These are phyloP conservation scores for Cetoscarus ocellatus DNA, from an alignment of 2,797 vertebrate species.

Conservation along the genomic window DNA sequence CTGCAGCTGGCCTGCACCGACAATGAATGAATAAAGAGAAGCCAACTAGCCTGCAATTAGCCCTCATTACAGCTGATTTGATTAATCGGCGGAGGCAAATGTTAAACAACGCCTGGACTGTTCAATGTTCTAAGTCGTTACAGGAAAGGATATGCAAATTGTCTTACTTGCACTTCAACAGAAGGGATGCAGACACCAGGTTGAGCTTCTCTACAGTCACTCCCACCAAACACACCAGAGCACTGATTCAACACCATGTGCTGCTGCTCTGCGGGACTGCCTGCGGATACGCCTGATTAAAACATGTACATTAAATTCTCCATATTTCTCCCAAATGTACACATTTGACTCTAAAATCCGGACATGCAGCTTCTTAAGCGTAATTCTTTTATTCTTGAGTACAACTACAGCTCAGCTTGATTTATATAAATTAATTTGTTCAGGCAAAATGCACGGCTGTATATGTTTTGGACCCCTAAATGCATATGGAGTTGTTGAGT, in stretches of 20 bases:
- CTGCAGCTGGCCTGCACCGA: slow-evolving; percentile 43
- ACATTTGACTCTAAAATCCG: no score
- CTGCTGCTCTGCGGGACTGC: slow-evolving; percentile 1
- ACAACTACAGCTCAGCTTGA: no score
- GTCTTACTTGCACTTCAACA: slow-evolving; percentile 69
- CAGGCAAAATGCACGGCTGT: slow-evolving; percentile 3
- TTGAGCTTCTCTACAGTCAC: slow-evolving; percentile 47
- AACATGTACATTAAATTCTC: not conserved
- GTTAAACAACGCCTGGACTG: not conserved
- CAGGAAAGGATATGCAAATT: slow-evolving; percentile 66
- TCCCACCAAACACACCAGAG: slow-evolving; percentile 39
- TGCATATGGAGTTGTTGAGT: not conserved
- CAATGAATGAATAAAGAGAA: slow-evolving; percentile 17
- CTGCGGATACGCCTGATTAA: slow-evolving; percentile 55
- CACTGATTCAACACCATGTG: slow-evolving; percentile 27
- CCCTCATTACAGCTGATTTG: not conserved
- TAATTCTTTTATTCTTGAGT: not conserved
- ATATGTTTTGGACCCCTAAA: slow-evolving; percentile 45
- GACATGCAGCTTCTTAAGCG: no score
- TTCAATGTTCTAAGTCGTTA: not conserved
- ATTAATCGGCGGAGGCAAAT: slow-evolving; percentile 48
- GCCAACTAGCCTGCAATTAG: not conserved
- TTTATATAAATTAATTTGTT: not conserved
- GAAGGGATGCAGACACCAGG: slow-evolving; percentile 58
- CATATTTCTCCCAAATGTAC: not conserved